Conservation (phyloP, 2,888 invertebrate genomes). For the Dascillus cervinus region DNA sequence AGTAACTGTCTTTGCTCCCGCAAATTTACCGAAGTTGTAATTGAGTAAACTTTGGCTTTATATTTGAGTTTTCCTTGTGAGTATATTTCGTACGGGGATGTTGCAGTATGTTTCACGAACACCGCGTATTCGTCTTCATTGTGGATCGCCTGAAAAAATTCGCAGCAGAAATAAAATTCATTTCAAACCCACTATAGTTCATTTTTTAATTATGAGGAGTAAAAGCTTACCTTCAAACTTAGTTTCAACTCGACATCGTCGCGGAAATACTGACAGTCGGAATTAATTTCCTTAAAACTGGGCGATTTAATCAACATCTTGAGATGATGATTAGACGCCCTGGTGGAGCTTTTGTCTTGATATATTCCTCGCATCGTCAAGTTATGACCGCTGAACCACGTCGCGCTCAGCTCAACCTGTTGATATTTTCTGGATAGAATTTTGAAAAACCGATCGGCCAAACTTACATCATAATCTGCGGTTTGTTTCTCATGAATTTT, state of each 20-base stretch:
- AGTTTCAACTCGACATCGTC: slow-evolving; percentile 61
- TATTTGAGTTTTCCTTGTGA: slow-evolving; percentile 61
- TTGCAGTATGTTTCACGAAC: slow-evolving; percentile 53
- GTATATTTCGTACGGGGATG: slow-evolving; percentile 53
- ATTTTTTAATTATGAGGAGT: no score
- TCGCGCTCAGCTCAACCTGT: slow-evolving; percentile 62
- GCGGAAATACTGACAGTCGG: slow-evolving; percentile 59
- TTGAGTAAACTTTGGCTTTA: slow-evolving; percentile 59
- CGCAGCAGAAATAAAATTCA: slow-evolving; percentile 9
- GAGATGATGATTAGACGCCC: slow-evolving; percentile 56
- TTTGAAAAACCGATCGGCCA: background rate
- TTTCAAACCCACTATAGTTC: no score
- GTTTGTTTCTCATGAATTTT: slow-evolving; percentile 60
- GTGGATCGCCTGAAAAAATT: slow-evolving; percentile 49
- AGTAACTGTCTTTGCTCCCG: slow-evolving; percentile 58
- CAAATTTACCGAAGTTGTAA: slow-evolving; percentile 57
- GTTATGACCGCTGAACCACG: slow-evolving; percentile 75
- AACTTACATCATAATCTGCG: slow-evolving; percentile 61
- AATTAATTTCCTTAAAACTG: slow-evolving; percentile 61
- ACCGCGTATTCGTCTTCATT: slow-evolving; percentile 61
- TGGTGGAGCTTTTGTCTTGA: slow-evolving; percentile 62
- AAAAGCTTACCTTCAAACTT: slow-evolving; percentile 51
- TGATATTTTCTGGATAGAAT: slow-evolving; percentile 6
- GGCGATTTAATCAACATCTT: slow-evolving; percentile 66
- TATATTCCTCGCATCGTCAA: slow-evolving; percentile 64